A percentile compares a stretch with the other conserved stretches of the same genome.
phyloP scores from a whole-genome alignment of 2,113 vertebrate genomes.

The Silurus meridionalis region DNA sequence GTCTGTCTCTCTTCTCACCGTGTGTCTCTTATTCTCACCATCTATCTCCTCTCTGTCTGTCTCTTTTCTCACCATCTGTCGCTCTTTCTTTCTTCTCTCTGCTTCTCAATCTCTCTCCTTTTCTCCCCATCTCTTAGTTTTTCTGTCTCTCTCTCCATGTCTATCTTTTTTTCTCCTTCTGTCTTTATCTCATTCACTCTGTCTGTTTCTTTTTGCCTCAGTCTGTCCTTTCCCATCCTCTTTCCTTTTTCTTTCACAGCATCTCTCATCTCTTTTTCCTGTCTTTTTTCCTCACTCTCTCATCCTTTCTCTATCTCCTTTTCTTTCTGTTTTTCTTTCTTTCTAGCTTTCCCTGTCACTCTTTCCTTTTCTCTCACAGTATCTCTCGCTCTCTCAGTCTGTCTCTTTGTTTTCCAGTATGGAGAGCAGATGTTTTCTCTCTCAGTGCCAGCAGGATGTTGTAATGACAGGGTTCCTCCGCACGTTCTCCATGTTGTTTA shows the following conservation, averaged over 20 bases:
- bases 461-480: constrained; percentile 56
- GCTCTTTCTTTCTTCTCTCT: not conserved
- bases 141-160: not conserved
- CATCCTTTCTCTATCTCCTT: not conserved
- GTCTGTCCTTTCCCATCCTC: not conserved
- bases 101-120: not conserved
- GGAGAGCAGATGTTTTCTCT: constrained; percentile 58
- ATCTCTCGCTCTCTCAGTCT: constrained; percentile 9
- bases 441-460: constrained; percentile 64
- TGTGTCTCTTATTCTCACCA: too few species aligned
- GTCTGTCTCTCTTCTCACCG: not conserved
- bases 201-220: not conserved
- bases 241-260: not conserved
- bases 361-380: not conserved
- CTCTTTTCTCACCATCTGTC: too few species aligned
- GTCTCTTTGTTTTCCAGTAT: constrained; percentile 6
- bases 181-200: not conserved
- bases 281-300: not conserved
- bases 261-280: constrained; percentile 7
- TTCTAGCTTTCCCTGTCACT: not conserved
- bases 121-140: too few species aligned
- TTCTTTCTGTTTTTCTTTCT: not conserved
- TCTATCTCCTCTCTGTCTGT: too few species aligned
- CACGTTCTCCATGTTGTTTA: constrained; percentile 51
- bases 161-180: not conserved